These are phyloP conservation scores for Apoda limacodes DNA, from an alignment of 2,888 invertebrate genomes.

Conservation along the genomic window DNA sequence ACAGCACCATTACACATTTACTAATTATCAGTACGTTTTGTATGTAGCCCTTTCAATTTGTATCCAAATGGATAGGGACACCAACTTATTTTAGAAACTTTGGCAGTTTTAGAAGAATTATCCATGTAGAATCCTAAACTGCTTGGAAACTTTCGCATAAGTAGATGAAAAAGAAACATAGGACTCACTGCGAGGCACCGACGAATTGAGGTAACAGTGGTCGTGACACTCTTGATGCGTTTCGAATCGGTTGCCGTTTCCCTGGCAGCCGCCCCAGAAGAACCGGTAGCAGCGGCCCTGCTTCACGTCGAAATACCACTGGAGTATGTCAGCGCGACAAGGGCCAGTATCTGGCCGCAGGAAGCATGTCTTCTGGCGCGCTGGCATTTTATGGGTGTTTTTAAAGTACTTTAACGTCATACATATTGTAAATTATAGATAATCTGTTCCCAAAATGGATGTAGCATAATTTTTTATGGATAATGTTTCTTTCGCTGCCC, in stretches of 20 bases:
- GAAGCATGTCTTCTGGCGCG: conserved; percentile 41
- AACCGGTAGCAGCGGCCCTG: conserved; percentile 38
- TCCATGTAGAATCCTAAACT: no score
- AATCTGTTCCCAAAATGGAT: no score
- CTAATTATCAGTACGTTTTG: no score
- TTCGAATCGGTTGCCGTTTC: conserved; percentile 53
- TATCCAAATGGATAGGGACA: no score
- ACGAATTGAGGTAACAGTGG: conserved; percentile 29
- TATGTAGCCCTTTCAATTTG: no score
- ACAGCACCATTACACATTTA: no score
- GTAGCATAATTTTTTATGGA: conserved; percentile 2
- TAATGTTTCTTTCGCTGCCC: conserved; percentile 4
- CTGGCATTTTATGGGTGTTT: no score
- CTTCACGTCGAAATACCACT: conserved; percentile 47
- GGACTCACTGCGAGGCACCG: no score
- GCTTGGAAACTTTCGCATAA: no score
- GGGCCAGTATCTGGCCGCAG: conserved; percentile 51
- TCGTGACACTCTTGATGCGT: conserved; percentile 24
- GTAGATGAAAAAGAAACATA: no score
- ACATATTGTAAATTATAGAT: neutral
- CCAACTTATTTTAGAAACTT: no score
- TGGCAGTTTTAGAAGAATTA: no score
- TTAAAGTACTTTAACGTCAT: neutral
- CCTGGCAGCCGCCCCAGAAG: conserved; percentile 56
- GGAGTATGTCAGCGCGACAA: conserved; percentile 46